Base-by-base conservation (phyloP, 2,797 vertebrate genomes). In the Tympanoctomys barrerae region DNA sequence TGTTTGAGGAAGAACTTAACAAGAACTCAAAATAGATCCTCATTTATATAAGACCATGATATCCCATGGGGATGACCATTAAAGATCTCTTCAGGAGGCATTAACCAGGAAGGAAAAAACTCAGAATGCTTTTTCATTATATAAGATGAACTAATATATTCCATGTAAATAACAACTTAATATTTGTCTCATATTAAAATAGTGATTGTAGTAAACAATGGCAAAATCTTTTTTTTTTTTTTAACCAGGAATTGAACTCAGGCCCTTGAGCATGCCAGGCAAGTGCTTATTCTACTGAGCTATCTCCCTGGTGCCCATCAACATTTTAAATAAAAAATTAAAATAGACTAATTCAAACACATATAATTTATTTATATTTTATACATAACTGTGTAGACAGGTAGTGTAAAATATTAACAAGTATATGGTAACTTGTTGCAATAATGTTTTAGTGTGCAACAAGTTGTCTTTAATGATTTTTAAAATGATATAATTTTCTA, bases 311-410 rank as follows among this genome's bases (percentile, higher is more conserved):
- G 42, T 6, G 5, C 42, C 4, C 5, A 6, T 42, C 42, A 84
- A 1, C n/a, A 26, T 49, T 10, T 52, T 64, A 61, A 91, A 83
- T 66, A 4, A 91, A 87, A 79, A n/a, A 8, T 92, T 39, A 91
- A 95, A 36, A 1, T 18, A 77, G 49, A 78, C 36, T 19, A 54
- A 86, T 71, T 52, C 31, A n/a, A 66, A 49, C 13, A 49, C 8
- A 92, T 62, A 84, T 61, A 54, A 49, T 68, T 66, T 68, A 52
- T 24, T 64, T 93, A 26, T 5, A 52, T 92, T 94, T 85, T 46
- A 46, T 64, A 71, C 33, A 10, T 62, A 57, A 52, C 75, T 0
- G 0, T n/a, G 1, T 10, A 36, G 42, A 83, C 33, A 68, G 42
- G 42, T 42, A 42, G 7, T 61, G 19, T 79, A 88, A 18, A 57